Conservation (phyloP, 2,888 invertebrate genomes). For the Gortyna flavago region DNA sequence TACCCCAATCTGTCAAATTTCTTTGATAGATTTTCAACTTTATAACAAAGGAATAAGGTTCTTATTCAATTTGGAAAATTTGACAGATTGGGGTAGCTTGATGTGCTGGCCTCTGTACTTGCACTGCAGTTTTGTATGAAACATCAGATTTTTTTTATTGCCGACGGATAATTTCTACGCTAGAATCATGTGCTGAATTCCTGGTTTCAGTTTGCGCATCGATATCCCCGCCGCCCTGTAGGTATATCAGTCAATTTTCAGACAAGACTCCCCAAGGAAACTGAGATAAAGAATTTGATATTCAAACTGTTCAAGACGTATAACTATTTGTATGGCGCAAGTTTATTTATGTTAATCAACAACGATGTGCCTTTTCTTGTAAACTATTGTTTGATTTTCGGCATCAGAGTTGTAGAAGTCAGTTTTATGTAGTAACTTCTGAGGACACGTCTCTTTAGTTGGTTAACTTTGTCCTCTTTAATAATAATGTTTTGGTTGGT, state of each 20-base stretch:
- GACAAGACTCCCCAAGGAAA: conserved; percentile 2
- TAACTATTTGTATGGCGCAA: conserved; percentile 23
- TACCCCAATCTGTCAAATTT: too few species aligned
- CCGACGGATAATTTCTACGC: not conserved
- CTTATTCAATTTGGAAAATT: too few species aligned
- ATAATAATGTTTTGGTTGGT: not conserved
- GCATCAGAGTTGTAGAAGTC: not conserved
- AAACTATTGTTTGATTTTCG: conserved; percentile 16
- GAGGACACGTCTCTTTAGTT: not conserved
- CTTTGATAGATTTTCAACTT: too few species aligned
- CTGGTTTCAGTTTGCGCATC: not conserved
- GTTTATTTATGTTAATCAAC: conserved; percentile 27
- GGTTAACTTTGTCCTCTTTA: not conserved
- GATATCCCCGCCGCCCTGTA: not conserved
- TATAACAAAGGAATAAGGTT: too few species aligned
- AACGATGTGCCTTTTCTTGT: conserved; percentile 14
- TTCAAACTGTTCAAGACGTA: conserved; percentile 27
- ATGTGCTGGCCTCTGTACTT: too few species aligned
- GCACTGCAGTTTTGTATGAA: too few species aligned
- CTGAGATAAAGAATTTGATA: conserved; percentile 15
- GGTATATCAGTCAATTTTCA: conserved; percentile 3
- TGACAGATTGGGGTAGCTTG: too few species aligned
- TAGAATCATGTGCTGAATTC: not conserved
- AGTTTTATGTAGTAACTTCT: conserved; percentile 6
- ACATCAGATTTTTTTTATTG: not conserved